Base-by-base conservation (phyloP, 1,140 invertebrate genomes). In the Pygmarrhopalites habei region DNA sequence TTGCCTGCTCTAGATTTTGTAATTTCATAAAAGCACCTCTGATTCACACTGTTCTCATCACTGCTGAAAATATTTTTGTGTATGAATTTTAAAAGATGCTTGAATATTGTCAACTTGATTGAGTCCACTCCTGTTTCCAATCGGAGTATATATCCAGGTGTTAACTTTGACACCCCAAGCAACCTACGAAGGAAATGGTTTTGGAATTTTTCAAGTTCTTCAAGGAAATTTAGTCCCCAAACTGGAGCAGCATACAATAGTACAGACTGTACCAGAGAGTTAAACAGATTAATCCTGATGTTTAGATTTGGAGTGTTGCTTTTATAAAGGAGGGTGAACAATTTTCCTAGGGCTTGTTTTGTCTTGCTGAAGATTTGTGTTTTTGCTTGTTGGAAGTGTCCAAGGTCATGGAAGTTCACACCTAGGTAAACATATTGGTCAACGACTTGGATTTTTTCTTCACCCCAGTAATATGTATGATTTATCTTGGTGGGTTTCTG, bases 141-240 rank as follows among this genome's bases (percentile, higher is more conserved):
- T 49, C 58, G n/a, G 0, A 60, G 14, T 10, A 35, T 19, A 14
- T 47, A 60, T 15, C 29, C 7, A 12, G 58, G 58, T 1, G 43
- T 30, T 7, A 29, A 10, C 2, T 51, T 49, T 10, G 58, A 28
- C 0, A 51, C 15, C 14, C 19, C 41, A 1, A 52, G 12, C 1
- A 61, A 21, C n/a, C 23, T 35, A 15, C 35, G 23, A 25, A 55
- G 23, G 19, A 53, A 61, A 41, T 43, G 28, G 2, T 26, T 25
- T 28, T 61, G 60, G n/a, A 61, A 28, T 25, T 43, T 35, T 29
- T 39, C 51, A 2, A 61, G 26, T n/a, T 44, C 32, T 3, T 53
- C 32, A 5, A 44, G n/a, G n/a, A 19, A 53, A 1, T 17, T 21
- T 10, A 53, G 0, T 17, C 21, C 51, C 60, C 51, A 61, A 0